Base-by-base conservation (phyloP, 2,113 vertebrate species). In the Hucho hucho region DNA sequence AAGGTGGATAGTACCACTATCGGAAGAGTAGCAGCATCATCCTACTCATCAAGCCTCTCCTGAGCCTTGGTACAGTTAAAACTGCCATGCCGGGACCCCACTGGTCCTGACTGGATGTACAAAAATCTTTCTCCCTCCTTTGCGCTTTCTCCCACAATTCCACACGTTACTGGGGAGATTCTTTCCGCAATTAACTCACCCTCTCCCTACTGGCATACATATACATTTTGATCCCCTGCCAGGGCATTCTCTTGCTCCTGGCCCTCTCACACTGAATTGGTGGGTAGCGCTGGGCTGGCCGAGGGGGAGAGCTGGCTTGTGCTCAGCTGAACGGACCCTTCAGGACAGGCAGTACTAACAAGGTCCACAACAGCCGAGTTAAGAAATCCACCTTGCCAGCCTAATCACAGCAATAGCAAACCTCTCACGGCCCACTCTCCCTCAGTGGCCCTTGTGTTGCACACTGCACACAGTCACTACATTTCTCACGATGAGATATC, bases 181-280 rank as follows among this genome's bases (percentile, higher is more conserved):
- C 83, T 90, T 89, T 90, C 89, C 87, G 87, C 89, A 91, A 88
- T 88, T 90, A 91, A 88, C 89, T 88, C 82, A 74, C 84, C 53
- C 86, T 71, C 82, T 84, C 82, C 74, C 80, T 29, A 75, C 86
- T 87, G 81, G 87, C 87, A 81, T 82, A 85, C 80, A 82, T 26
- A 37, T 28, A 83, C 84, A 70, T 64, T 73, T 81, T 82, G 79
- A 73, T 49, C 73, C 78, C 73, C 69, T n/a, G 18, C 65, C 65
- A 67, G 29, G 13, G 29, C 14, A 25, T 53, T 70, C 25, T 47
- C 46, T 26, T 53, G 5, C 43, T 70, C 69, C 69, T 26, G 5
- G 46, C n/a, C 28, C 22, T 3, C 22, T 32, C 25, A 20, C 81
- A 79, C 83, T 46, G 79, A 80, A 81, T 75, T 73, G 75, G 75